Evolutionary conservation across 2,888 invertebrate species (phyloP), one percentile per base, ranked within the genome.

Genomic region (Harpagoxenus sublaevis): DNA sequence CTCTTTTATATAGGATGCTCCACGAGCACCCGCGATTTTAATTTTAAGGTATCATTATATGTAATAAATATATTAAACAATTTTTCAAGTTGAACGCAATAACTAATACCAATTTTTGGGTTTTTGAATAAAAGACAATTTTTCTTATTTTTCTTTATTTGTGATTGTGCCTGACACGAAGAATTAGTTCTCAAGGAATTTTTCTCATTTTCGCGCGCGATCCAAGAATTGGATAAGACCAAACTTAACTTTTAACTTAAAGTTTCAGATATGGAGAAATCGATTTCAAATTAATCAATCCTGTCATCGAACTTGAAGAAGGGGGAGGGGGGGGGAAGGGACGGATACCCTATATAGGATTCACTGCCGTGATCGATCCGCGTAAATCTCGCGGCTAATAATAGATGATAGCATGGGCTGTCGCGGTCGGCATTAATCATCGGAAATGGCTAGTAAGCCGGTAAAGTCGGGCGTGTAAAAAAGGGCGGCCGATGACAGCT

Each of bases 341-440:
- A 48, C 48, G 48, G n/a, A 57, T n/a, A 23, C 15, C 42, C n/a
- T 45, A 48, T 62, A 62, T 70, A 79, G 48, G 60, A 79, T 71
- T 81, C 60, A 35, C 35, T 79, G 57, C 35, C 71, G 28, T 62
- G 71, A 81, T 81, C 71, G 79, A 81, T 81, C 48, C 70, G 48
- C 70, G 79, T 51, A 81, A 81, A 81, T 81, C 79, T 81, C 71
- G 71, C 48, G 71, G 23, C 71, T 81, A 81, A 81, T 81, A 81
- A 81, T 81, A 71, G 79, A 81, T 81, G 79, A 81, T 81, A 81
- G 79, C 71, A 60, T 81, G 71, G 79, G 60, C 60, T 71, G 60
- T 81, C 79, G 79, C 60, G 60, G 39, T 18, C 48, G 51, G 71
- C 79, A 81, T 81, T 81, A 81, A 81, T 81, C 79, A 81, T 81